Percentiles rank a stretch among this genome's conserved stretches.
Conservation (phyloP, 2,113 vertebrate genomes). For the Psittacus erithacus region DNA sequence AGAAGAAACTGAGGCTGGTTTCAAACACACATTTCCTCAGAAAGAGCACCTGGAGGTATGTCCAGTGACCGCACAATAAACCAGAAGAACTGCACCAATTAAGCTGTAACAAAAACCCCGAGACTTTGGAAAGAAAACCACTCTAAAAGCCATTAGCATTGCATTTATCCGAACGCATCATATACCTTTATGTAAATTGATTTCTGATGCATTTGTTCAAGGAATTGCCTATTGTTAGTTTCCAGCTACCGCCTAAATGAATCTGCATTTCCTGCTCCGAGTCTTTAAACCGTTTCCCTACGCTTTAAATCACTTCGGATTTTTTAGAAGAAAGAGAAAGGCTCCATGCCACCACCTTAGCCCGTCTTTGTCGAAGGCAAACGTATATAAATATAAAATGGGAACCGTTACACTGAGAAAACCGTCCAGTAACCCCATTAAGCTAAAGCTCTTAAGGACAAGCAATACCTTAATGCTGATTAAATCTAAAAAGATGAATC, state of each 20-base stretch:
- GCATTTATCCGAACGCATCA: constrained; percentile 86
- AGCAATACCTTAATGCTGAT: constrained; percentile 97
- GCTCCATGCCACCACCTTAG: constrained; percentile 78
- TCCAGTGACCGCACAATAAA: constrained; percentile 84
- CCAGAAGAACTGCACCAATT: constrained; percentile 85
- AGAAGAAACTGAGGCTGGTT: constrained; percentile 64
- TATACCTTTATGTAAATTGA: constrained; percentile 91
- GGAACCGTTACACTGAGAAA: constrained; percentile 84
- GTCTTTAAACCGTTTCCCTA: constrained; percentile 69
- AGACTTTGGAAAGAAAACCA: constrained; percentile 86
- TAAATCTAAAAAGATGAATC: constrained; percentile 97
- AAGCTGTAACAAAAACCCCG: constrained; percentile 87
- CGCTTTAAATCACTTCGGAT: constrained; percentile 84
- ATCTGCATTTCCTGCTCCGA: constrained; percentile 83
- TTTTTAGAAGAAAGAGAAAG: constrained; percentile 73
- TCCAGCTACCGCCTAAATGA: constrained; percentile 82
- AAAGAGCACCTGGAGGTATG: constrained; percentile 80
- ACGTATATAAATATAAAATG: constrained; percentile 81
- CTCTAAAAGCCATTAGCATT: constrained; percentile 89
- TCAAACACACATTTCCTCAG: constrained; percentile 75
- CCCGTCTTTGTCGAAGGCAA: constrained; percentile 89
- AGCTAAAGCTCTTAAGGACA: constrained; percentile 94
- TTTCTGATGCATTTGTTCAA: constrained; percentile 88
- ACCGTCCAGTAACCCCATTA: constrained; percentile 97
- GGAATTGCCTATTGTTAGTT: constrained; percentile 88